Base-by-base conservation (phyloP, 2,888 invertebrate species). In the Caenorhabditis auriculariae region DNA sequence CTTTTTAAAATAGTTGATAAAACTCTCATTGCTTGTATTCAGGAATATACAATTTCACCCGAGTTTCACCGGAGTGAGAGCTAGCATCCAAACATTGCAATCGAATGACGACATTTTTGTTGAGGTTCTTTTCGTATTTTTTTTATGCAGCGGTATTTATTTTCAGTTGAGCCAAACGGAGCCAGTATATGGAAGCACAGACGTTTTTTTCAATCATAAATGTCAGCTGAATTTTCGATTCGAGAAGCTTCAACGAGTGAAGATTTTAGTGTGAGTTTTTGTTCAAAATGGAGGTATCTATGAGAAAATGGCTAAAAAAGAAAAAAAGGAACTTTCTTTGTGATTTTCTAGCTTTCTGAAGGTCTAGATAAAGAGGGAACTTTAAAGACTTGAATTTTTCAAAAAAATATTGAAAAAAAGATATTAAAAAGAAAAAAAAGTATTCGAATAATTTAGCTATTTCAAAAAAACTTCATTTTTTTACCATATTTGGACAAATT, bases 151-250 rank as follows among this genome's bases (percentile, higher is more conserved):
- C n/a, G 35, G n/a, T 32, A 19, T 19, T n/a, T n/a, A 12, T 15
- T 48, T 63, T 45, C 49, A 66, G 59, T 24, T 71, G 0, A 61
- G 60, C 19, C 62, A 68, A 54, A 68, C 68, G 1, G 72, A 72
- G 37, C 54, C 62, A 1, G 49, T 68, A 21, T 60, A 60, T 19
- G 57, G 64, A 37, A 48, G 52, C 23, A 32, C 17, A 5, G 55
- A 62, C 28, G 21, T 54, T 7, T 32, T 48, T 35, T 70, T 67
- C 37, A 29, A 43, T 17, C 50, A 63, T 21, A 53, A 60, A 50
- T 47, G 52, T 15, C 38, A 24, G 19, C 7, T 63, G 15, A 60
- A 58, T 19, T 63, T 51, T 27, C 39, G 60, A 45, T 63, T 69
- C 26, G 63, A 65, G 17, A 57, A 56, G 29, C 21, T 59, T 35